A percentile compares a stretch with the other conserved stretches of the same genome.
Evolutionary conservation across 2,888 invertebrate species (phyloP).

Genomic region (Metellina segmentata): DNA sequence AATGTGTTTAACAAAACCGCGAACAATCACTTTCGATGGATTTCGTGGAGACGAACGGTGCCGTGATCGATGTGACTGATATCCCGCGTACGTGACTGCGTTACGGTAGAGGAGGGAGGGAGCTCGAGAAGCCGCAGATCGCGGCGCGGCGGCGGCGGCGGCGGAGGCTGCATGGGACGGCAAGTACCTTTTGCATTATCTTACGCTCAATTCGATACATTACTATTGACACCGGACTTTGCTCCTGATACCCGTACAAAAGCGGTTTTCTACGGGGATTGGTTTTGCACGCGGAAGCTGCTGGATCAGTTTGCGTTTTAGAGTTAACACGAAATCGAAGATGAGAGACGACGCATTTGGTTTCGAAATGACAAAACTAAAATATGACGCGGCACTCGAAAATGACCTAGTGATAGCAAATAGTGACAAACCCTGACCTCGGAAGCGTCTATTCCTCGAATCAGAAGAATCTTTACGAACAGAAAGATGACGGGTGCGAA

Average conservation of each 20-base stretch:
- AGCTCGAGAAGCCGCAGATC: not conserved
- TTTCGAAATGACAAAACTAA: too few species aligned
- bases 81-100: conserved; percentile 58
- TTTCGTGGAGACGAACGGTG: conserved; percentile 27
- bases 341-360: too few species aligned
- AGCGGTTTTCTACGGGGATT: too few species aligned
- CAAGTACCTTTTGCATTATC: not conserved
- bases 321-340: too few species aligned
- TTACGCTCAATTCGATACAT: not conserved
- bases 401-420: too few species aligned
- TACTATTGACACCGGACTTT: not conserved
- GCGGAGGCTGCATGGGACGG: conserved; percentile 18
- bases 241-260: not conserved
- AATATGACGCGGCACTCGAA: too few species aligned
- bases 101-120: conserved; percentile 42
- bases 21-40: conserved; percentile 48
- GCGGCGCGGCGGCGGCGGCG: conserved; percentile 7
- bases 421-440: too few species aligned
- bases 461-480: too few species aligned
- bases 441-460: too few species aligned
- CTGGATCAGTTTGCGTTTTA: too few species aligned
- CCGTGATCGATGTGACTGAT: conserved; percentile 58
- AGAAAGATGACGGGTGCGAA: too few species aligned
- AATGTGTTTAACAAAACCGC: conserved; percentile 55
- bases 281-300: too few species aligned